Base-by-base conservation (phyloP, 1,140 invertebrate genomes). In the Scaptomyza montana region DNA sequence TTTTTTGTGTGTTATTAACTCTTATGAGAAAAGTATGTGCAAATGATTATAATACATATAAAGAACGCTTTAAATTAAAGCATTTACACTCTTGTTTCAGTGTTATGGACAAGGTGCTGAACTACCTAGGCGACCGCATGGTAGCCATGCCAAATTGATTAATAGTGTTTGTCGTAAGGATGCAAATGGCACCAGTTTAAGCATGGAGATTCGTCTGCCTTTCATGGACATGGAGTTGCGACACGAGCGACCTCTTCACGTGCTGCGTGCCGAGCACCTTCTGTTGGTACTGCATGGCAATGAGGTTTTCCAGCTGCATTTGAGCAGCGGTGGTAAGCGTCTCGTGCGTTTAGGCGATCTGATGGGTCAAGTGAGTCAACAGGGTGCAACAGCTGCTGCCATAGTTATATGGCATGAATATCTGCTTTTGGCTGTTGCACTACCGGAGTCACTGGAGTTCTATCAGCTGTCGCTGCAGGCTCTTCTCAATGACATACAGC, bases 151-250 rank as follows among this genome's bases (percentile, higher is more conserved):
- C 19, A 12, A 6, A n/a, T 19, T 87, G n/a, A 10, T 82, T 28
- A 64, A 78, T n/a, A 78, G 82, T 47, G 63, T 70, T 4, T 86
- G 81, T 28, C 51, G 71, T 16, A 56, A 62, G 49, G 55, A 51
- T 2, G 21, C 39, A 4, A 80, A 85, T 49, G 81, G 81, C 33
- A 86, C 33, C 39, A 65, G 30, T 8, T 8, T 57, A 2, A 69
- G 77, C 8, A 66, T 81, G 9, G 85, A 89, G 47, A 84, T 91
- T n/a, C 71, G 47, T 13, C 25, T 90, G 33, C 90, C 90, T 7
- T 91, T 91, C 41, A 76, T 91, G 78, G 90, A 91, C 62, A 78
- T 91, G 67, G 63, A 78, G 39, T 13, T 91, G 53, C 57, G 55
- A 3, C 67, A 79, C 28, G 73, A 91, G 47, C 49, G 62, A 3